Evolutionary conservation across 2,113 vertebrate genomes (phyloP).

Genomic region (Perca fluviatilis): DNA sequence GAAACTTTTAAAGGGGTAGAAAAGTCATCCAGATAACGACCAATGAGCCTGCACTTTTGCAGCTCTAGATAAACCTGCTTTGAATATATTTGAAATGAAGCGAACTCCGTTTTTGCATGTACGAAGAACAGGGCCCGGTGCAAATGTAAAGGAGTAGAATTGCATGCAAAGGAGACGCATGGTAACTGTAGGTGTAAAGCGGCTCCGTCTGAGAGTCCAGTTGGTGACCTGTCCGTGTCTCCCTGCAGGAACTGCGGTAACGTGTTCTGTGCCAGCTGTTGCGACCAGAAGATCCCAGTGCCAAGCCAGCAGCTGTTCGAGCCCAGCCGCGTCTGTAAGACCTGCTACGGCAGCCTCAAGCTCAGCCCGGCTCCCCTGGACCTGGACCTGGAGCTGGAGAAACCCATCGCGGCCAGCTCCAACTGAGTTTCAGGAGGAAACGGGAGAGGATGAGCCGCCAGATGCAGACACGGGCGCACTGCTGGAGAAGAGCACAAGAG

Average conservation of each 20-base stretch:
- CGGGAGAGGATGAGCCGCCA: conserved; percentile 1
- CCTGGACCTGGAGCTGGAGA: conserved; percentile 89
- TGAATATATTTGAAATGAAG: not conserved
- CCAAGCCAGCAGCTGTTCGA: conserved; percentile 98
- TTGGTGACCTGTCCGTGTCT: conserved; percentile 32
- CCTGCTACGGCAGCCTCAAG: conserved; percentile 93
- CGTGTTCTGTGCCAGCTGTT: conserved; percentile 97
- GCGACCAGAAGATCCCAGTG: conserved; percentile 98
- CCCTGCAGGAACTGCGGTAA: conserved; percentile 95
- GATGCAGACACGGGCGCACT: conserved; percentile 21
- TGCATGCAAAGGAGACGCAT: not conserved
- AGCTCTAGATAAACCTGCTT: not conserved
- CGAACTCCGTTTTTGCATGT: not conserved
- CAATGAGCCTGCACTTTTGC: not conserved
- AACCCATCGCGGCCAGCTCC: conserved; percentile 93
- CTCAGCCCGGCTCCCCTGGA: conserved; percentile 85
- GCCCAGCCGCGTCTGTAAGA: conserved; percentile 94
- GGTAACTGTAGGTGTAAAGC: conserved; percentile 21
- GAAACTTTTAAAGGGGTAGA: not conserved
- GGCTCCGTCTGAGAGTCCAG: not conserved
- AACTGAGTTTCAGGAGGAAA: conserved; percentile 83
- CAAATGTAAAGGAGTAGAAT: not conserved
- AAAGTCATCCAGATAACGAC: not conserved
- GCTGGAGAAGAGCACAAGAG: conserved; percentile 53
- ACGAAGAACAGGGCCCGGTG: conserved; percentile 16